These are phyloP conservation scores for Drosophila kambysellisi DNA, from an alignment of 2,888 invertebrate genomes.

Conservation along the genomic window DNA sequence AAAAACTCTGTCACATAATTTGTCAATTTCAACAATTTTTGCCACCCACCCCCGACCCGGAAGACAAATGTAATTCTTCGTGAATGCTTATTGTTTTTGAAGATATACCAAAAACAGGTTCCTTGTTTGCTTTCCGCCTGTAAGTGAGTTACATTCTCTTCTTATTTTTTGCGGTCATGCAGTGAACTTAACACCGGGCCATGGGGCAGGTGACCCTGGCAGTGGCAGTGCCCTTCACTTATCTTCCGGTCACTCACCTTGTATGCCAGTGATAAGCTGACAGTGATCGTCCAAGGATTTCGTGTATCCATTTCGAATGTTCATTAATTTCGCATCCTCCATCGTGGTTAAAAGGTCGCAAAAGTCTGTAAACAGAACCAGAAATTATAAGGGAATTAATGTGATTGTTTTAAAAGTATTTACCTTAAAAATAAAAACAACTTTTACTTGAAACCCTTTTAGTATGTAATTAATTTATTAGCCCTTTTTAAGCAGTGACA, in stretches of 20 bases:
- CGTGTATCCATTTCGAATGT: conserved; percentile 67
- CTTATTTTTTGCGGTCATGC: conserved; percentile 3
- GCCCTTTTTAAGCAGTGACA: not conserved
- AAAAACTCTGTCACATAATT: conserved; percentile 80
- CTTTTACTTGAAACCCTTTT: not conserved
- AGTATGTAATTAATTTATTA: not conserved
- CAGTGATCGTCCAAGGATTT: conserved; percentile 72
- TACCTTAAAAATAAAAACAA: not conserved
- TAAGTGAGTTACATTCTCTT: conserved; percentile 1
- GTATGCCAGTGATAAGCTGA: conserved; percentile 62
- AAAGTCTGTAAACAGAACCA: conserved; percentile 19
- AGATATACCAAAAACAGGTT: conserved; percentile 33
- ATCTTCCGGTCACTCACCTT: conserved; percentile 61
- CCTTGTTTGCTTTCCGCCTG: conserved; percentile 11
- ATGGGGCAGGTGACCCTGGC: conserved; percentile 28
- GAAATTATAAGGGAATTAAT: not conserved
- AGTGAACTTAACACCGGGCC: conserved; percentile 21
- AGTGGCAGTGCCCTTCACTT: conserved; percentile 5
- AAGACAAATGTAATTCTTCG: conserved; percentile 62
- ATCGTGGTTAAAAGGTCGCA: conserved; percentile 33
- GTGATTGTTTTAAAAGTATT: not conserved
- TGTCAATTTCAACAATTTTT: conserved; percentile 75
- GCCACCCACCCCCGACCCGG: conserved; percentile 1
- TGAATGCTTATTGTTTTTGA: conserved; percentile 62
- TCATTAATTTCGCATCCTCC: conserved; percentile 71